Base-by-base conservation (phyloP, 1,140 invertebrate genomes). In the Macrotrachela quadricornifera region DNA sequence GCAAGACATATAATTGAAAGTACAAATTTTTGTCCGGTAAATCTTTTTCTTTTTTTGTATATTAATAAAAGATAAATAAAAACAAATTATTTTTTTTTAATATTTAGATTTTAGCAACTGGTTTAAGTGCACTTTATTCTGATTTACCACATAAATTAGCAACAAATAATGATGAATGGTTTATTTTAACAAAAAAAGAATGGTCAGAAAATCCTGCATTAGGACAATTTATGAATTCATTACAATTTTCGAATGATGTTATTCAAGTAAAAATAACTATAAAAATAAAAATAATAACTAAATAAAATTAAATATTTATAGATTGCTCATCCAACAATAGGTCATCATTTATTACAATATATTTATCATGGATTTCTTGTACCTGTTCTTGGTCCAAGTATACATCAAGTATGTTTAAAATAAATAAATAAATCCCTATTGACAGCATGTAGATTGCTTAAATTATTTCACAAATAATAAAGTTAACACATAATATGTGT, bases 231-330 rank as follows among this genome's bases (percentile, higher is more conserved):
- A 79, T 94, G 58, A 87, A 87, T 66, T 90, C 85, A 0, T 69
- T 95, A 30, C 85, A 94, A 69, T 95, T 95, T 67, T 92, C 87
- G 65, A 94, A 95, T 74, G 86, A 86, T 30, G 84, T 94, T 14
- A 81, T 85, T 36, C 83, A 91, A 67, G 73, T 74, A 57, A 36
- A 15, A 13, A n/a, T n/a, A n/a, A n/a, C n/a, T n/a, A n/a, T n/a
- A n/a, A n/a, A n/a, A n/a, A n/a, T n/a, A n/a, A 11, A 30, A 30
- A 30, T 37, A 14, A 14, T 16, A 46, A 14, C 11, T 18, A n/a
- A n/a, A n/a, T n/a, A n/a, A n/a, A n/a, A n/a, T n/a, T n/a, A n/a
- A 30, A 15, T 13, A 14, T 17, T 41, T 43, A 18, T 21, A 18
- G 10, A 30, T 51, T 16, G 56, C 21, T 39, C 38, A 42, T 53